Evolutionary conservation across 2,113 vertebrate species (phyloP), one percentile per base, ranked within the genome.

Genomic region (Egretta garzetta): DNA sequence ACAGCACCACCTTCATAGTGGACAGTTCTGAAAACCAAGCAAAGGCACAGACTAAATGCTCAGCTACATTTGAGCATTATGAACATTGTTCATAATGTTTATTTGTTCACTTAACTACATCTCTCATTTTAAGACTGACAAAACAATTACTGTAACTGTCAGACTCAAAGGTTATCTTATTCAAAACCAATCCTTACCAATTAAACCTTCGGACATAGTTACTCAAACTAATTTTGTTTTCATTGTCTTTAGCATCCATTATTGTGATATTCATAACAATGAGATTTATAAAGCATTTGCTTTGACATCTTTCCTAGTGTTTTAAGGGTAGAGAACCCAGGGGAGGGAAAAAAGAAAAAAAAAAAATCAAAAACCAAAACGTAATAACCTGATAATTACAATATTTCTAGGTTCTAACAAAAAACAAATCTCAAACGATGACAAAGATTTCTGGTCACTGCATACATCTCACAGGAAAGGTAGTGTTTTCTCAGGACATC

Each of bases 1-100:
- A 99, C 99, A 10, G 99, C 98, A 62, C 99, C 99, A 3, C 99
- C 99, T 96, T 99, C 99, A 9, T 99, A 99, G 96, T 99, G 99
- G 88, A 99, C 99, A 26, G 98, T 99, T 97, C 99, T 99, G 98
- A 62, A 97, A 96, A 83, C 9, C 94, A 88, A 97, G 53, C 45
- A 80, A 74, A 71, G 45, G 47, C 47, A 93, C 9, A 49, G 27
- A 83, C 39, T 80, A 24, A 92, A 60, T 41, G 41, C 20, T 89
- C 66, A 86, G 58, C n/a, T 84, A 14, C 66, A 47, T 52, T 52
- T 8, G 21, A 86, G 77, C 32, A 80, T 13, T 41, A 41, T 41
- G 39, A 41, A 41, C 39, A 41, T 41, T 41, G 59, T n/a, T 58
- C 8, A 56, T 39, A 12, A 3, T 2, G 8, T 53, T 8, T 74